Conservation (phyloP, 2,797 vertebrate genomes). For the Catharus ustulatus region DNA sequence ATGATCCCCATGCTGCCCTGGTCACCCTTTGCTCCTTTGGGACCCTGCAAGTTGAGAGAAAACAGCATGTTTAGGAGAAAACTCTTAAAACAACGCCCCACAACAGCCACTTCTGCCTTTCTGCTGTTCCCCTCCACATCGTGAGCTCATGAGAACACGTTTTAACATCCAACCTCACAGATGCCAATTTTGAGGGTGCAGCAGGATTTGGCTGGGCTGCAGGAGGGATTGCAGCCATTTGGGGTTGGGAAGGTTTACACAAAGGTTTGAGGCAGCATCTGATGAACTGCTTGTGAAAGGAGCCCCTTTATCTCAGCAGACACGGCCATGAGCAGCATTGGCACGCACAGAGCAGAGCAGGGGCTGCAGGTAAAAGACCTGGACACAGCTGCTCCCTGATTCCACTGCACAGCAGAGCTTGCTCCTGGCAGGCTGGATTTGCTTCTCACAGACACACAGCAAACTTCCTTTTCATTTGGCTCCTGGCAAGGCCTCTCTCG, state of each 20-base stretch:
- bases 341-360: not conserved
- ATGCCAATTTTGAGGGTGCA: accelerated
- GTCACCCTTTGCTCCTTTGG: conserved; percentile 85
- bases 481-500: not conserved
- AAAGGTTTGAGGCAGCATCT: not conserved
- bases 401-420: not conserved
- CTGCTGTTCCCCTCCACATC: accelerated
- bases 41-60: conserved; percentile 78
- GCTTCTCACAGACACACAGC: not conserved
- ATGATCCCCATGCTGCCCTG: conserved; percentile 75
- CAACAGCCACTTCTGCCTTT: not conserved
- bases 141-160: accelerated
- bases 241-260: not conserved
- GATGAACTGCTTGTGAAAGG: not conserved
- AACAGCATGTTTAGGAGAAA: not conserved
- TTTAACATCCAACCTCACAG: not conserved
- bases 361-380: not conserved
- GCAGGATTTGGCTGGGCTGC: not conserved
- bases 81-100: not conserved
- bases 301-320: not conserved
- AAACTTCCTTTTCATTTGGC: not conserved
- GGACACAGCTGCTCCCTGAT: not conserved
- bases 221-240: not conserved
- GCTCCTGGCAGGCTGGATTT: not conserved
- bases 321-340: accelerated